phyloP scores from a whole-genome alignment of 2,888 invertebrate species.

The Isotomurus palustris region DNA sequence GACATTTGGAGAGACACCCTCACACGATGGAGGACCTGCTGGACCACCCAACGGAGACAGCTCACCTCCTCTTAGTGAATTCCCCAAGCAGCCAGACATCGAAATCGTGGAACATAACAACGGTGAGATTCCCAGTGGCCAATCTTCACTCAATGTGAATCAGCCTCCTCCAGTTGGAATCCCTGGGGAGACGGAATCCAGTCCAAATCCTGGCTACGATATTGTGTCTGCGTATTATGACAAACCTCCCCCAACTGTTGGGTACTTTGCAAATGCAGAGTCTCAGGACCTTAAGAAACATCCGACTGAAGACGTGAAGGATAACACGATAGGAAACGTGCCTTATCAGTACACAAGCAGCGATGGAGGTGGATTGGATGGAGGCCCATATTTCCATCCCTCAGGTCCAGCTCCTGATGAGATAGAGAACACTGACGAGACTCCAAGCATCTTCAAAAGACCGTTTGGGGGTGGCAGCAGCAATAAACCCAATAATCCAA shows the following conservation, averaged over 20 bases:
- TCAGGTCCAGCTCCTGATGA: no score
- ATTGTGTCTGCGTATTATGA: conserved; percentile 12
- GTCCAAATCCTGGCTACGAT: conserved; percentile 14
- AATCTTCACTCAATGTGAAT: conserved; percentile 7
- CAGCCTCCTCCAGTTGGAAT: no score
- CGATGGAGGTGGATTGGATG: conserved; percentile 3
- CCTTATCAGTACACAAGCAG: conserved; percentile 6
- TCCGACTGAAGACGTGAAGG: not conserved
- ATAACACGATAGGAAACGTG: not conserved
- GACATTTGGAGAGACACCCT: not conserved
- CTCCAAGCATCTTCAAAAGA: not conserved
- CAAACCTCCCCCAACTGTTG: conserved; percentile 14
- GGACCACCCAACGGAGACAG: not conserved
- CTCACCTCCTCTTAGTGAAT: not conserved
- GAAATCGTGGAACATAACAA: not conserved
- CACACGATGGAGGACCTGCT: not conserved
- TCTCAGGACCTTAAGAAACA: not conserved
- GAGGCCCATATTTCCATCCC: not conserved
- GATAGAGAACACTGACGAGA: not conserved
- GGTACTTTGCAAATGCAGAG: no score
- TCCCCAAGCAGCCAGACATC: not conserved
- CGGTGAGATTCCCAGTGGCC: conserved; percentile 8
- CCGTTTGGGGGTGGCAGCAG: not conserved
- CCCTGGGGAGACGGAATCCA: conserved; percentile 8
- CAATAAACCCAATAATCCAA: not conserved